Conservation (phyloP, 1,140 invertebrate species). For the Diachasma alloeum region DNA sequence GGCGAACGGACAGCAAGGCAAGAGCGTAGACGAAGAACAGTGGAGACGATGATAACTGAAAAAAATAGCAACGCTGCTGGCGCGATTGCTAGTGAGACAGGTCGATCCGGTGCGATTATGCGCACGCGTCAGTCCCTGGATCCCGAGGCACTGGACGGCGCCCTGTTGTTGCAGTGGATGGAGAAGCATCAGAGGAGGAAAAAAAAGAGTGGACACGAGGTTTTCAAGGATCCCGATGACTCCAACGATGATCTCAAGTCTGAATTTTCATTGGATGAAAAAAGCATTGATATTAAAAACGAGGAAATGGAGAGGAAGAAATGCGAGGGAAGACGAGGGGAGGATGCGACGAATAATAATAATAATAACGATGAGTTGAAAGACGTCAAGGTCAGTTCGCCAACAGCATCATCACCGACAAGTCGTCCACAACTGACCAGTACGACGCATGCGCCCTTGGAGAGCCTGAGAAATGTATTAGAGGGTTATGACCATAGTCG, state of each 20-base stretch:
- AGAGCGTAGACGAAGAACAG: slow-evolving; percentile 24
- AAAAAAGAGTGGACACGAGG: neutral
- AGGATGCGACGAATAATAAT: neutral
- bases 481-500: slow-evolving; percentile 59
- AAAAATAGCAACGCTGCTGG: slow-evolving; percentile 6
- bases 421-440: neutral
- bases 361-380: neutral
- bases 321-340: too few relatives aligned
- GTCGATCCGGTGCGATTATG: slow-evolving; percentile 51
- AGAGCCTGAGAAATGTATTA: slow-evolving; percentile 44
- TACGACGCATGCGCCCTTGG: slow-evolving; percentile 39
- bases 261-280: neutral
- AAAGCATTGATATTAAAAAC: too few relatives aligned
- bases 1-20: slow-evolving; percentile 21
- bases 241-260: neutral
- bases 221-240: neutral
- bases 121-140: slow-evolving; percentile 54
- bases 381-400: neutral
- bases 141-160: slow-evolving; percentile 32
- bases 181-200: slow-evolving; percentile 20
- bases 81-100: slow-evolving; percentile 37
- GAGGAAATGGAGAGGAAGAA: too few relatives aligned
- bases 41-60: slow-evolving; percentile 22
- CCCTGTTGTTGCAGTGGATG: slow-evolving; percentile 43
- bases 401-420: slow-evolving; percentile 5